phyloP scores from a whole-genome alignment of 2,113 vertebrate genomes.

The Mesembrinibis cayennensis region DNA sequence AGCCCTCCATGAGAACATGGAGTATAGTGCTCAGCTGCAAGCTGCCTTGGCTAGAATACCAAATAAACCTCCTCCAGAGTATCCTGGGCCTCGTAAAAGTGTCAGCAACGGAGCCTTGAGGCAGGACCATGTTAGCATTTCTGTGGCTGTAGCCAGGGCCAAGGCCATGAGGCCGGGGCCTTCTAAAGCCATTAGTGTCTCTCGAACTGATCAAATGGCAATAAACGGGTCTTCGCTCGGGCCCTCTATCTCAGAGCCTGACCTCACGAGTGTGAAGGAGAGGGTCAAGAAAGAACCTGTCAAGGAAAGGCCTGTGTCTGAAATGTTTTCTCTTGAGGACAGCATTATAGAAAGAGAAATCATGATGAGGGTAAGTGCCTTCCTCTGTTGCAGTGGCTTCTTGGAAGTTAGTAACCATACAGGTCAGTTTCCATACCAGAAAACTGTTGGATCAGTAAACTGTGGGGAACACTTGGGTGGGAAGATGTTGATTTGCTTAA shows the following conservation, averaged over 20 bases:
- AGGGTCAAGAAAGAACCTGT: slow-evolving; percentile 92
- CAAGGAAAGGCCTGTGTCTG: slow-evolving; percentile 94
- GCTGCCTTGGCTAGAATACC: slow-evolving; percentile 93
- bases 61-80: slow-evolving; percentile 94
- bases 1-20: slow-evolving; percentile 78
- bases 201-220: slow-evolving; percentile 82
- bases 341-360: slow-evolving; percentile 97
- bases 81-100: slow-evolving; percentile 87
- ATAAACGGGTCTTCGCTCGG: slow-evolving; percentile 86
- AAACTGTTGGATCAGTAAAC: background rate
- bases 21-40: slow-evolving; percentile 90
- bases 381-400: background rate
- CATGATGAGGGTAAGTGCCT: slow-evolving; percentile 86
- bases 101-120: slow-evolving; percentile 79
- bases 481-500: background rate
- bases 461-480: fast-evolving
- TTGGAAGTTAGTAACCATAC: background rate
- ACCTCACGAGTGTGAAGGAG: slow-evolving; percentile 96
- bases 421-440: background rate
- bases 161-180: slow-evolving; percentile 71
- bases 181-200: slow-evolving; percentile 77
- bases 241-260: slow-evolving; percentile 94
- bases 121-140: slow-evolving; percentile 64
- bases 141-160: slow-evolving; percentile 69
- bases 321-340: slow-evolving; percentile 96